phyloP scores from a whole-genome alignment of 53 echinoderm and acorn worm genomes.

The Paracentrotus lividus region DNA sequence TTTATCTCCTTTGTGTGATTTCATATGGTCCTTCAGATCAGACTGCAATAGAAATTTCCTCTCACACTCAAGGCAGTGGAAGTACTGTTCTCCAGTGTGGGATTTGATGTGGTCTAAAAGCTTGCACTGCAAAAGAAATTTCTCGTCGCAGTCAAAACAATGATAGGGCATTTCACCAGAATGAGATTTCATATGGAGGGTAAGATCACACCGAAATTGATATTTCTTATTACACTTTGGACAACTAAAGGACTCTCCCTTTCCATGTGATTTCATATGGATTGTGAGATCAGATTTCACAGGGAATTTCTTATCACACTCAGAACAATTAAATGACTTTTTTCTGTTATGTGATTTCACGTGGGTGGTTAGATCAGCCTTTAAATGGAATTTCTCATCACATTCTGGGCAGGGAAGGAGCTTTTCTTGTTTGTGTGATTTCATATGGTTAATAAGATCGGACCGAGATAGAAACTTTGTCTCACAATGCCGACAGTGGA shows the following conservation, averaged over 20 bases:
- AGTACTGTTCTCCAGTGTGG: not conserved
- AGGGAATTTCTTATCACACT: not conserved
- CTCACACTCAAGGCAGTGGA: not conserved
- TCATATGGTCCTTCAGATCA: not conserved
- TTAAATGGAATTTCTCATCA: not conserved
- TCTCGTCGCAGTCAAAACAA: not conserved
- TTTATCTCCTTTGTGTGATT: not conserved
- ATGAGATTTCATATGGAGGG: conserved; percentile 9
- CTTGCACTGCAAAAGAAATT: not conserved
- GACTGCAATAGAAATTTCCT: not conserved
- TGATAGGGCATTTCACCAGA: conserved; percentile 10
- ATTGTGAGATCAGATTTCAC: not conserved
- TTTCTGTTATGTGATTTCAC: not conserved
- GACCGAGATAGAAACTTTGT: not conserved
- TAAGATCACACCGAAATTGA: not conserved
- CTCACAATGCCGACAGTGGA: not conserved
- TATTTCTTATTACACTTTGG: not conserved
- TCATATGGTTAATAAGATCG: not conserved
- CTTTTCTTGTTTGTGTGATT: conserved; percentile 12
- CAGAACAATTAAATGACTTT: not conserved
- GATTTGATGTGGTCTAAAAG: not conserved
- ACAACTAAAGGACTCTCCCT: not conserved
- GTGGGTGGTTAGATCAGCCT: not conserved
- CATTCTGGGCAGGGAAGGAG: not conserved
- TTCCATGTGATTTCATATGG: not conserved